Base-by-base conservation (phyloP, 2,797 vertebrate species). In the Morelia viridis region DNA sequence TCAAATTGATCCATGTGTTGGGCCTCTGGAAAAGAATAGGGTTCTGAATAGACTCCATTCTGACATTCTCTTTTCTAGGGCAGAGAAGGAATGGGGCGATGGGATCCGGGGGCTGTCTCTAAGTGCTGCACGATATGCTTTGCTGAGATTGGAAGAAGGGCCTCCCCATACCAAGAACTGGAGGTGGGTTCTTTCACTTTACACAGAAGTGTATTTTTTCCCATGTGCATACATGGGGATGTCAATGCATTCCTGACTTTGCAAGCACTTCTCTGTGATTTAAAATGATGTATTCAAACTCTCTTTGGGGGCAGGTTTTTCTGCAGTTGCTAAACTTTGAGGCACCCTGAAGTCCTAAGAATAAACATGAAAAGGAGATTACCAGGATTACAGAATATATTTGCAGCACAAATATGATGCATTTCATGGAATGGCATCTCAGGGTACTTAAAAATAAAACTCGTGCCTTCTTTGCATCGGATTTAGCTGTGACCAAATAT, bases 121-220 rank as follows among this genome's bases (percentile, higher is more conserved):
- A 17, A 99, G 99, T 0, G 99, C 98, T 0, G 99, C 99, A 24
- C 98, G 99, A 90, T 99, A 99, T 0, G 98, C 99, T 5, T 96
- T 99, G 41, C 96, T 99, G 26, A 97, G 99, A 3, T 97, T 99
- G 68, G 99, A 99, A 93, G 98, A 98, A 76, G 99, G 99, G 84
- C 99, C 99, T 4, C 99, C 99, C 0, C 99, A 99, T 96, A 99
- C 99, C 56, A 99, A 99, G 96, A 99, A 99, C 97, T 99, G 99
- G 99, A 98, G 99, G 99, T 99, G 50, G 96, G 35, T 80, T 2
- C 22, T 93, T 56, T 31, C 65, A 2, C 0, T 61, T 80, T 0
- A 0, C 6, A 24, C 84, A 68, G 60, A 35, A 10, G 10, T 12
- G 76, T 83, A 7, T 10, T 58, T 35, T 31, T 46, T 8, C 9